Base-by-base conservation (phyloP, 2,113 vertebrate genomes). In the Corythornis cristatus region DNA sequence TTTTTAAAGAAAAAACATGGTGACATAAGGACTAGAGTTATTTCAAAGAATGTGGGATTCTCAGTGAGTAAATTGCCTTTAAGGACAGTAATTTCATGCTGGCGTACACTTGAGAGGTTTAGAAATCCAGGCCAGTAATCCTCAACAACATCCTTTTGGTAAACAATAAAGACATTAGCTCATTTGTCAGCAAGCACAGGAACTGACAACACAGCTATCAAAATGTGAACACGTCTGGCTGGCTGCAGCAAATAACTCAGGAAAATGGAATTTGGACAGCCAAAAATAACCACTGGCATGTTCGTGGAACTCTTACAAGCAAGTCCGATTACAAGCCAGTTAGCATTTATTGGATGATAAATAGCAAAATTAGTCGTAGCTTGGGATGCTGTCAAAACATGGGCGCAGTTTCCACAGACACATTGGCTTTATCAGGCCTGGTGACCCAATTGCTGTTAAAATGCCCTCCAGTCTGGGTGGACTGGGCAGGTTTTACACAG, bases 401-500 rank as follows among this genome's bases (percentile, higher is more conserved):
- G n/a, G 68, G 26, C 68, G 18, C 0, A 0, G 48, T 31, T 48
- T 19, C 21, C 3, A 2, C 0, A 2, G 62, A 43, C 6, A 1
- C 22, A 3, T 8, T 3, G 3, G 42, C 19, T 17, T 67, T 71
- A 54, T 42, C 53, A n/a, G 35, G n/a, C 65, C 8, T 2, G 1
- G 51, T 37, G 22, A 4, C 16, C 25, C 2, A 3, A 14, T 11
- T 61, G 50, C n/a, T 61, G 29, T 26, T 60, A 46, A 42, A 85
- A 50, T 3, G 0, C 67, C 9, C 19, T 65, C 31, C 51, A 16
- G 31, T 4, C 5, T 3, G 16, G 4, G n/a, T 48, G 9, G 5
- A 9, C 20, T 13, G 60, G 29, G 53, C 40, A 72, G 21, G 11
- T 76, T 74, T 29, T 42, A 54, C 13, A 62, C 25, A 45, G 29